phyloP scores from a whole-genome alignment of 1,140 invertebrate species.

The Atopsyche davidsoni region DNA sequence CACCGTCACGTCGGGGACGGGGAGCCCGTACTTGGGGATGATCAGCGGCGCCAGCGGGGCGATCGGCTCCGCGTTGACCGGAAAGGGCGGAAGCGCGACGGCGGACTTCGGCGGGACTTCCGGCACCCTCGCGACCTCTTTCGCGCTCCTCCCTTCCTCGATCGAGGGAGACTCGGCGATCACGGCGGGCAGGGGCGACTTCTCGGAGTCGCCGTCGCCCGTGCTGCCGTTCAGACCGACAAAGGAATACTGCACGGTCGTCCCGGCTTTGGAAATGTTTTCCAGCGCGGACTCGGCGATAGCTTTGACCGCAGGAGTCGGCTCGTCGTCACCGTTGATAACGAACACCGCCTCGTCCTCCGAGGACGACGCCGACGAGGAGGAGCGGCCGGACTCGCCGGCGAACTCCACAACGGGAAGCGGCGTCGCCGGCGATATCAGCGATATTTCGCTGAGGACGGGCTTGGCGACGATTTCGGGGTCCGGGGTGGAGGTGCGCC shows the following conservation, averaged over 20 bases:
- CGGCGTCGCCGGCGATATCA: slow-evolving; percentile 11
- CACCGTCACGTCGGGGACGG: neutral
- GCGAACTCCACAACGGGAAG: slow-evolving; percentile 22
- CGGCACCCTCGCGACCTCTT: slow-evolving; percentile 52
- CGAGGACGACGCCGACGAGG: slow-evolving; percentile 18
- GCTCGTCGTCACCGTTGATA: slow-evolving; percentile 35
- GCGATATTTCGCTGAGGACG: slow-evolving; percentile 18
- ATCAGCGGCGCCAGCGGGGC: slow-evolving; percentile 15
- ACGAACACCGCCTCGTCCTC: slow-evolving; percentile 35
- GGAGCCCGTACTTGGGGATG: slow-evolving; percentile 11
- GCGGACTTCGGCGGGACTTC: slow-evolving; percentile 9
- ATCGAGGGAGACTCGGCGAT: slow-evolving; percentile 36
- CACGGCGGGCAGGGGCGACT: slow-evolving; percentile 49
- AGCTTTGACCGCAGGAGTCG: slow-evolving; percentile 6
- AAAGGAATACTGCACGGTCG: slow-evolving; percentile 57
- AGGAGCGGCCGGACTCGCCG: slow-evolving; percentile 32
- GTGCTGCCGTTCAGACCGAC: slow-evolving; percentile 29
- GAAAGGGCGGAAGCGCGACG: neutral
- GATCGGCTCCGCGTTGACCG: neutral
- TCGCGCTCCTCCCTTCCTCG: slow-evolving; percentile 53
- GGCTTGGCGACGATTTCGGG: slow-evolving; percentile 37
- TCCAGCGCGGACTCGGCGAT: slow-evolving; percentile 56
- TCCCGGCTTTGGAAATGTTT: slow-evolving; percentile 62
- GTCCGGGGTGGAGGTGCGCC: slow-evolving; percentile 39
- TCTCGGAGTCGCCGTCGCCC: slow-evolving; percentile 32